Conservation (phyloP, 1,140 invertebrate species). For the Macrobrachium rosenbergii region DNA sequence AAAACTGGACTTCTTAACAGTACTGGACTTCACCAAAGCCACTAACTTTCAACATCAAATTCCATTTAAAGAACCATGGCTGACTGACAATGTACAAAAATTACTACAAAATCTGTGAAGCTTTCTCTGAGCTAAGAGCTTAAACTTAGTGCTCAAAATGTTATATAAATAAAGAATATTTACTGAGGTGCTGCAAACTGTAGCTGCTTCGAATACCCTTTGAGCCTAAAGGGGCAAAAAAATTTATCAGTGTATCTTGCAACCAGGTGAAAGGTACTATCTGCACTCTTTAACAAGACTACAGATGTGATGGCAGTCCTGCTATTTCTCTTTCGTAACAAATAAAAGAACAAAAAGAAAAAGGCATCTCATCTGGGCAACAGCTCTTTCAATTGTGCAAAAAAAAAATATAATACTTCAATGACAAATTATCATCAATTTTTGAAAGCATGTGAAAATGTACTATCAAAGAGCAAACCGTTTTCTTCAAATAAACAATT, state of each 20-base stretch:
- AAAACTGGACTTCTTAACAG: neutral
- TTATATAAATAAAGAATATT: constrained; percentile 34
- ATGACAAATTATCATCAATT: too few species aligned
- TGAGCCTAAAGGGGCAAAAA: constrained; percentile 24
- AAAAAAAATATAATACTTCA: too few species aligned
- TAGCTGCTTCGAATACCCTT: constrained; percentile 35
- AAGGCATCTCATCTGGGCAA: too few species aligned
- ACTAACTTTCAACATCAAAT: neutral
- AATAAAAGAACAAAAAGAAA: too few species aligned
- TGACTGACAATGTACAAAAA: constrained; percentile 15
- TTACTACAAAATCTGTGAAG: constrained; percentile 9
- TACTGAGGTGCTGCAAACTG: constrained; percentile 48
- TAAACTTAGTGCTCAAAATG: constrained; percentile 15
- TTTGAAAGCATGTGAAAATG: too few species aligned
- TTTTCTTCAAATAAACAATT: too few species aligned
- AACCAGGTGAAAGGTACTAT: neutral
- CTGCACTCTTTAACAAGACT: neutral
- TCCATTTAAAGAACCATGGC: neutral
- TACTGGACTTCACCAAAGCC: neutral
- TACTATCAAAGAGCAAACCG: too few species aligned
- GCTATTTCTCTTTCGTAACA: too few species aligned
- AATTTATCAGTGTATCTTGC: neutral
- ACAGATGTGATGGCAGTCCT: too few species aligned
- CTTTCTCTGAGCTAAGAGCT: constrained; percentile 2
- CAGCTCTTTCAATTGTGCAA: too few species aligned